Base-by-base conservation (phyloP, 2,113 vertebrate species). In the Paramormyrops kingsleyae region DNA sequence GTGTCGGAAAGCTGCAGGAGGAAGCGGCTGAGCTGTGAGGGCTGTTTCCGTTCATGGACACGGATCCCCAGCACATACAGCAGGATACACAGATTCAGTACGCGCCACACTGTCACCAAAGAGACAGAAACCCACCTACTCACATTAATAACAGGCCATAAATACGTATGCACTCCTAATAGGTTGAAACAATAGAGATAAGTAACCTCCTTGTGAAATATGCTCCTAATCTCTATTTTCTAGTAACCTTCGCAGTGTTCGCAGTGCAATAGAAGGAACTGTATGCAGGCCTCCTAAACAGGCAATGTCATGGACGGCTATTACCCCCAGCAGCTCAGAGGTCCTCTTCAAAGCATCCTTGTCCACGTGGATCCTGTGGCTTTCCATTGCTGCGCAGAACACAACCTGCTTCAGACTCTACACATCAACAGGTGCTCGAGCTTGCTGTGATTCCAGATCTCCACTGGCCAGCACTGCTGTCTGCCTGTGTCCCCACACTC, bases 241-340 rank as follows among this genome's bases (percentile, higher is more conserved):
- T 19, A 77, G 62, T 70, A 70, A 70, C 62, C 62, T 12, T 70
- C 1, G 27, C 17, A 19, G 17, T 21, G 39, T 44, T 21, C 5
- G 17, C 19, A 44, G 19, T 44, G 77, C 77, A 83, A 31, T 4
- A 70, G 12, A 70, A 31, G 62, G n/a, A 70, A 31, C 62, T 70
- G 10, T 13, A 13, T 13, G n/a, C 35, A 83, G 77, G 19, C 2
- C 5, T 83, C 35, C 31, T 13, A 35, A 27, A 83, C 27, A 3
- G 35, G 31, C 50, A 35, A 87, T 3, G 74, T 19, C 31, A 70
- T 6, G 4, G 59, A 42, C 47, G 4, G 6, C 15, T 2, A 89
- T 94, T 94, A 99, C 98, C 96, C 96, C 97, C 5, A 99, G 95
- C 90, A 98, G 94, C 17, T 96, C 95, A 42, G 98, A 99, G 1